Percentiles rank a stretch among this genome's conserved stretches.
Evolutionary conservation across 2,888 invertebrate genomes (phyloP).

Genomic region (Thecocarcelia acutangulata): DNA sequence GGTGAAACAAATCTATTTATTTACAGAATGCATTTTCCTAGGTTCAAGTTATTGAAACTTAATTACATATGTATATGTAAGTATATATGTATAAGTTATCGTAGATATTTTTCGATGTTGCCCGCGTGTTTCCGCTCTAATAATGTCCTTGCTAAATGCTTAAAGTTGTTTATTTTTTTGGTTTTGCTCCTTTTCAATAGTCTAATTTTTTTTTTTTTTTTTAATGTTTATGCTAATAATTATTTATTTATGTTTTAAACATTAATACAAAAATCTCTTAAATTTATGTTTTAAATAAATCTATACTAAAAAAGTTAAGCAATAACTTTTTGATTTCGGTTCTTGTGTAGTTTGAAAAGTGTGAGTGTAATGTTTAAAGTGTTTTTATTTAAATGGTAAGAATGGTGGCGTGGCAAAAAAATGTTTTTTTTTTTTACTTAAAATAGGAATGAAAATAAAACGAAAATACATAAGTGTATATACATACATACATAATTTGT

Average conservation of each 20-base stretch:
- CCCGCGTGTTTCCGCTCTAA: neutral
- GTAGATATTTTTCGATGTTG: neutral
- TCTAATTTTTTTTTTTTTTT: neutral
- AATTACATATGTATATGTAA: no score
- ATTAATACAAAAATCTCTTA: neutral
- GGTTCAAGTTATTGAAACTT: no score
- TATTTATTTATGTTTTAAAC: neutral
- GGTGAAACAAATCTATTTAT: no score
- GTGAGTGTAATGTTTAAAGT: neutral
- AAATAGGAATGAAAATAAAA: neutral
- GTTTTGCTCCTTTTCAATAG: neutral
- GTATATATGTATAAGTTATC: no score
- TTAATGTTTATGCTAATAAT: neutral
- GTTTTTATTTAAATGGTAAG: conserved; percentile 52
- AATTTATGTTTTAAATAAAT: neutral
- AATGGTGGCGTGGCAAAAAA: conserved; percentile 62
- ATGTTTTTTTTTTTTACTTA: conserved; percentile 5
- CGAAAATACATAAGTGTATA: no score
- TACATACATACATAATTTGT: conserved; percentile 26
- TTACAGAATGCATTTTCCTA: no score
- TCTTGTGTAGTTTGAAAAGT: conserved; percentile 18
- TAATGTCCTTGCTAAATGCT: conserved; percentile 25
- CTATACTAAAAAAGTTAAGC: conserved; percentile 3
- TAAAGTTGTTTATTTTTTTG: neutral
- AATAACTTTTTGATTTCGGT: conserved; percentile 12